phyloP scores from a whole-genome alignment of 2,797 vertebrate species.

The Sebastes flavidus region DNA sequence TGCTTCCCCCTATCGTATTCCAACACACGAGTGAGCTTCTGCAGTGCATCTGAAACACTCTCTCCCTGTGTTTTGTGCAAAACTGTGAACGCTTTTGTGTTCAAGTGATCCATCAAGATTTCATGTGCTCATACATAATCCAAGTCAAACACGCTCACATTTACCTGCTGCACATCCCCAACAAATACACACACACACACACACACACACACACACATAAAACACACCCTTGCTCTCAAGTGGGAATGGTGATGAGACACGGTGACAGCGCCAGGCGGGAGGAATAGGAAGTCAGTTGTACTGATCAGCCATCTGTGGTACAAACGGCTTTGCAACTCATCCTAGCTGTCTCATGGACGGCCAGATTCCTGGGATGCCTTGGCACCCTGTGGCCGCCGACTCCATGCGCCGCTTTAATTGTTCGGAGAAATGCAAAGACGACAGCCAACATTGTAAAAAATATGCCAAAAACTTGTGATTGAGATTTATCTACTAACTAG shows the following conservation, averaged over 20 bases:
- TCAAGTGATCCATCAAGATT: constrained; percentile 42
- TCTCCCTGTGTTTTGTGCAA: constrained; percentile 28
- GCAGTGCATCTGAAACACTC: constrained; percentile 11
- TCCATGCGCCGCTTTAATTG: constrained; percentile 67
- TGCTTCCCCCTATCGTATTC: constrained; percentile 15
- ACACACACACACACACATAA: constrained; percentile 17
- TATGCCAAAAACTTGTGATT: constrained; percentile 27
- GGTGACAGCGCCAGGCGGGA: constrained; percentile 64
- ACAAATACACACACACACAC: constrained; percentile 27
- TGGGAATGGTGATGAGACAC: constrained; percentile 59
- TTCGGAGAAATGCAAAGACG: constrained; percentile 52
- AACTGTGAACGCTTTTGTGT: constrained; percentile 15
- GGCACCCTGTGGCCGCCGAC: constrained; percentile 58
- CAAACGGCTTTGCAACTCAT: constrained; percentile 77
- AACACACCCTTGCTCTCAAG: constrained; percentile 48
- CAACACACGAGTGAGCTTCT: constrained; percentile 7
- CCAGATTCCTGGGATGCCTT: constrained; percentile 71
- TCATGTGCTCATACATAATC: constrained; percentile 42
- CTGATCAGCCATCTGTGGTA: constrained; percentile 85
- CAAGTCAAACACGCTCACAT: constrained; percentile 36
- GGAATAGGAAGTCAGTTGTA: constrained; percentile 74
- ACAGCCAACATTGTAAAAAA: constrained; percentile 47
- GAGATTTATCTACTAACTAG: background rate
- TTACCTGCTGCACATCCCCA: constrained; percentile 46
- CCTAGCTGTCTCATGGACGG: constrained; percentile 70